A percentile compares a stretch with the other conserved stretches of the same genome.
phyloP scores from a whole-genome alignment of 2,797 vertebrate genomes.

The Anas georgica region DNA sequence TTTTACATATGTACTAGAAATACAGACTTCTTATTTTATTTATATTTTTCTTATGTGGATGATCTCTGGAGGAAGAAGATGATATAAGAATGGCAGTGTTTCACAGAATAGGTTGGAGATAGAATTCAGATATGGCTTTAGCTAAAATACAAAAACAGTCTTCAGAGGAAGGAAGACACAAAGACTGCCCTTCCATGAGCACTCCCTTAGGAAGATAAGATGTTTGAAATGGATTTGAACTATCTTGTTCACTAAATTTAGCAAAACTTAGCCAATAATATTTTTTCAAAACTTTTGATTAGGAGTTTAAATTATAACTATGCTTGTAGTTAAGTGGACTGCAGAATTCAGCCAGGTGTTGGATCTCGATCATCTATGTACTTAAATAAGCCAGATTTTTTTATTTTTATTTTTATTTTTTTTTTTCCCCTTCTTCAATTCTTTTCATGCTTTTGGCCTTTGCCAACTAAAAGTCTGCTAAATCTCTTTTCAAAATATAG shows the following conservation, averaged over 20 bases:
- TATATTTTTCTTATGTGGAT: not conserved
- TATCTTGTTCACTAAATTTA: not conserved
- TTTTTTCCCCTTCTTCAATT: not conserved
- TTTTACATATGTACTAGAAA: not conserved
- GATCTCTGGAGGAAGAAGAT: not conserved
- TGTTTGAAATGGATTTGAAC: not conserved
- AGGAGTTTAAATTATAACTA: not conserved
- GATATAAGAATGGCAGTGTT: not conserved
- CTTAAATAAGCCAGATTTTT: not conserved
- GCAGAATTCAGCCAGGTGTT: not conserved
- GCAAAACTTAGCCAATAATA: accelerated
- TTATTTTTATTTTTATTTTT: too few species aligned
- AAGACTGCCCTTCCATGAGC: not conserved
- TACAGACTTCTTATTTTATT: not conserved
- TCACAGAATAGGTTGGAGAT: not conserved
- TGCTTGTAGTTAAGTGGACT: not conserved
- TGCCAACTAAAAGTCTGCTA: not conserved
- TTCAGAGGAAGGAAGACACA: not conserved
- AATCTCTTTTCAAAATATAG: not conserved
- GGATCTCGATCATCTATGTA: not conserved
- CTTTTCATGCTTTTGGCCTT: not conserved
- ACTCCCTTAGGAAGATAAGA: not conserved
- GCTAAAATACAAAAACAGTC: not conserved
- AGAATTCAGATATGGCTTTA: not conserved
- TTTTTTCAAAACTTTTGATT: not conserved